These are phyloP conservation scores for Otus sunia DNA, from an alignment of 2,113 vertebrate genomes.

Conservation along the genomic window DNA sequence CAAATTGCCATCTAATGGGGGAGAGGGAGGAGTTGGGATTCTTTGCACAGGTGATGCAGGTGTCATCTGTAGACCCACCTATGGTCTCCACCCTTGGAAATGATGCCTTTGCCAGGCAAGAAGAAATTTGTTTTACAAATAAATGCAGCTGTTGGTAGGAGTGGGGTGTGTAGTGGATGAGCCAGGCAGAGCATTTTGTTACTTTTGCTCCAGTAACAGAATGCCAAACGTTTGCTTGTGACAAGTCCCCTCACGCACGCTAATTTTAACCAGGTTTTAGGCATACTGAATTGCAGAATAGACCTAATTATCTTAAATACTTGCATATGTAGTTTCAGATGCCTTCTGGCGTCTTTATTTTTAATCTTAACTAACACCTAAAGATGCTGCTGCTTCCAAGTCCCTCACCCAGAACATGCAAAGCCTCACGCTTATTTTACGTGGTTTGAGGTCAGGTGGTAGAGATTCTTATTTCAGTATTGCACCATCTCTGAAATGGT, in stretches of 20 bases:
- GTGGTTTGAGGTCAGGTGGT: not conserved
- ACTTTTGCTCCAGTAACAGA: not conserved
- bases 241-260: rapidly evolving
- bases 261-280: not conserved
- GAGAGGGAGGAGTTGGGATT: not conserved
- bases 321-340: not conserved
- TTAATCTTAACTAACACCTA: not conserved
- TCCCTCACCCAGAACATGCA: not conserved
- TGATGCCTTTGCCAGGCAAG: not conserved
- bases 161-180: not conserved
- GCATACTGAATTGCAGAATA: not conserved
- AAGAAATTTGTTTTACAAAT: not conserved
- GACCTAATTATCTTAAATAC: not conserved
- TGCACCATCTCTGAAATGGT: not conserved
- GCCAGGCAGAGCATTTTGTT: not conserved
- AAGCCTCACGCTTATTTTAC: rapidly evolving
- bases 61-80: not conserved
- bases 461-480: not conserved
- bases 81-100: not conserved
- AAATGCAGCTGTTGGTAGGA: not conserved
- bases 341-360: not conserved
- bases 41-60: not conserved
- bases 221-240: not conserved
- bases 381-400: not conserved
- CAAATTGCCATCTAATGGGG: not conserved